Evolutionary conservation across 2,888 invertebrate species (phyloP), one percentile per base, ranked within the genome.

Genomic region (Nomada ferruginata): DNA sequence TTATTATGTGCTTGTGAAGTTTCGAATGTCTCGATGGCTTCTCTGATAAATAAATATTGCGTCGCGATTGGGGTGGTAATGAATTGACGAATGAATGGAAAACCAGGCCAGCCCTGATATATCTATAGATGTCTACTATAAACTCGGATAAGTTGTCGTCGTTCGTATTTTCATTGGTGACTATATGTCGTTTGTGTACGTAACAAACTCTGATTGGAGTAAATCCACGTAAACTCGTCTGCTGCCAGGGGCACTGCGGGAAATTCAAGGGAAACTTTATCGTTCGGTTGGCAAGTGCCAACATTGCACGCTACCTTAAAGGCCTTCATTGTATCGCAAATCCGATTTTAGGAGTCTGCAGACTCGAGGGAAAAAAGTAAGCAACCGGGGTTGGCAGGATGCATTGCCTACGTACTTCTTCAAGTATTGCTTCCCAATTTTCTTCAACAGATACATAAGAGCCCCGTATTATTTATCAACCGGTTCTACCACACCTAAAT

Each of bases 151-250:
- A 60, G 57, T 66, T 69, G 52, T 50, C 68, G 74, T n/a, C 23
- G 55, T 64, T 26, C 63, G 68, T 83, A 65, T 81, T 85, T 75
- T 83, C 75, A 81, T 81, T 75, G 80, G 77, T 70, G 76, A 78
- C 83, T 72, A 77, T 44, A 53, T 55, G 23, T 60, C 72, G 59
- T 36, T 72, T 81, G 84, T 85, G 81, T 76, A 76, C 76, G 78
- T 84, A 81, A 84, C 73, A 79, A 84, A 81, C 70, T 84, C 76
- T 84, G 85, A 85, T 85, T 84, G 84, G 76, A 79, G 77, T 76
- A 81, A 85, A 85, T 85, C 78, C 84, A 68, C 78, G 84, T 84
- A 85, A 85, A 85, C 84, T 81, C 78, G 80, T 75, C 76, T 61
- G 50, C 65, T 73, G 78, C 73, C 84, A 79, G 72, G 60, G 76